phyloP scores from a whole-genome alignment of 37 sponge, comb jelly and placozoan species.

The Oscarella lobularis region DNA sequence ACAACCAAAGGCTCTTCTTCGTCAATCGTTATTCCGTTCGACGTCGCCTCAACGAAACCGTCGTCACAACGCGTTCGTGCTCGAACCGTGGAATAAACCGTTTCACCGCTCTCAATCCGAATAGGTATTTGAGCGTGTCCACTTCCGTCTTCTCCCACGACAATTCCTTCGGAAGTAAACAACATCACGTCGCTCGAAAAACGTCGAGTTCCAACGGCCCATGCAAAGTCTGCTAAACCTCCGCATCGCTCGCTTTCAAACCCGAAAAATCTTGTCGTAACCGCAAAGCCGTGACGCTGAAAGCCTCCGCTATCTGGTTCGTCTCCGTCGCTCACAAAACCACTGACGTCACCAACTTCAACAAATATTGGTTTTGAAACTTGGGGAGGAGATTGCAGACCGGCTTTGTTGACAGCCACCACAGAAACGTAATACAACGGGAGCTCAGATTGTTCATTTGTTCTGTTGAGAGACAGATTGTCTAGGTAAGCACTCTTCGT shows the following conservation, averaged over 20 bases:
- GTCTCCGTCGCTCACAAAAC: background rate
- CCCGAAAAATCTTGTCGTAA: background rate
- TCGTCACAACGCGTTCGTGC: background rate
- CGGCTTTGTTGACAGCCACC: conserved; percentile 30
- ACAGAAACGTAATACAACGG: conserved; percentile 28
- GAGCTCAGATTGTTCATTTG: background rate
- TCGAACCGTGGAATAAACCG: background rate
- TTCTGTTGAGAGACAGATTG: background rate
- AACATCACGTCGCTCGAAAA: background rate
- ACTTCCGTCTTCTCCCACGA: background rate
- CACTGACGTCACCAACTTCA: background rate
- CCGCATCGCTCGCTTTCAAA: background rate
- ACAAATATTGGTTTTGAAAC: background rate
- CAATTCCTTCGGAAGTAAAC: background rate
- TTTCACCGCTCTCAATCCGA: background rate
- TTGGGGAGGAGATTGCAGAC: conserved; percentile 9
- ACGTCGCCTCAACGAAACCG: background rate
- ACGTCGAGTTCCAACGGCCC: background rate
- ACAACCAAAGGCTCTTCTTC: background rate
- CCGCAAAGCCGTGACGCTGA: background rate
- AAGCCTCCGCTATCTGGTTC: background rate
- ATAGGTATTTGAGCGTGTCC: background rate
- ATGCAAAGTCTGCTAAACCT: background rate
- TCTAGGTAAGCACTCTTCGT: conserved; percentile 3
- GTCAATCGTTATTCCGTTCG: background rate